Base-by-base conservation (phyloP, 2,113 vertebrate species). In the Columbina picui region DNA sequence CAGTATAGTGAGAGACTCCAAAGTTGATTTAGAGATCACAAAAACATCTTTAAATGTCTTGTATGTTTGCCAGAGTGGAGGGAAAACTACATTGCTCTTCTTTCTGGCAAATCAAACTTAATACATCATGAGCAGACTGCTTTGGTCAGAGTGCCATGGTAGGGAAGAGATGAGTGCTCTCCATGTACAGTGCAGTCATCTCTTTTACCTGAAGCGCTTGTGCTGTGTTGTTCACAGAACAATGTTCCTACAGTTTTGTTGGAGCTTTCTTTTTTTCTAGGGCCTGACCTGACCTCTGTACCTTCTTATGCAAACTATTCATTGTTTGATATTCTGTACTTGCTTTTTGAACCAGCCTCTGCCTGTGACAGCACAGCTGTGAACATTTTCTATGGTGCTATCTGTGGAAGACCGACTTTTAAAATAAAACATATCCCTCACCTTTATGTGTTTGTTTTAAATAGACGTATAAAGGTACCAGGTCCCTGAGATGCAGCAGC, bases 161-260 rank as follows among this genome's bases (percentile, higher is more conserved):
- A 20, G n/a, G 59, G 14, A 43, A 26, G 18, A 61, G 36, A 14
- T 14, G 18, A 63, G 22, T 14, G 30, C 45, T 57, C 3, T 57
- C 65, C 3, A 0, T 12, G 55, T 32, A 18, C 0, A 0, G 17
- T 2, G 26, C 52, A 19, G 55, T 61, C 1, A 1, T 16, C 22
- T 47, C 11, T 68, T 71, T 20, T 38, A 29, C n/a, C 50, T 47
- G 32, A 15, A n/a, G 29, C 3, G 3, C 39, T 78, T 69, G 3
- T 8, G 17, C 76, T 23, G 2, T 21, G 2, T 39, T 53, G 11
- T 50, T 59, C 30, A 32, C n/a, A 77, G 74, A 85, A 43, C 10
- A 60, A 4, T 0, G 4, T 84, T 81, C 41, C 38, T 57, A 0
- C 5, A 2, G 47, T 47, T 74, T 89, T 49, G 22, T 50, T 67